Conservation (phyloP, 2,113 vertebrate genomes). For the Larimichthys polyactis region DNA sequence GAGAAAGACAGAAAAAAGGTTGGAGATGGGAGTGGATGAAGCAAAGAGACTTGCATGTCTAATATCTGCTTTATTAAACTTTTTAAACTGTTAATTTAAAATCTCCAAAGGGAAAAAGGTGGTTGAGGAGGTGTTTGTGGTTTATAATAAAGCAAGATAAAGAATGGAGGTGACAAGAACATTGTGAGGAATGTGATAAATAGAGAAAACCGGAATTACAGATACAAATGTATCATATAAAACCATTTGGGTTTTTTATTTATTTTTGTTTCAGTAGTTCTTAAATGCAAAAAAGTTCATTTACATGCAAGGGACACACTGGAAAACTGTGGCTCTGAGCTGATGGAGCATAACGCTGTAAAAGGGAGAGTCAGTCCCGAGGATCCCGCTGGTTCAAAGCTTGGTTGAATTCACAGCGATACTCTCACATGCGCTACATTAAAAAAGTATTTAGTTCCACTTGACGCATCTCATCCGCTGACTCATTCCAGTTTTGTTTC, state of each 20-base stretch:
- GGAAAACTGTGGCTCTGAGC: conserved; percentile 48
- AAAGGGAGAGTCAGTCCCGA: conserved; percentile 22
- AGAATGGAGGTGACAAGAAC: neutral
- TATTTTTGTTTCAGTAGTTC: neutral
- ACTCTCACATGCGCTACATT: conserved; percentile 25
- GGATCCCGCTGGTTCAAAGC: conserved; percentile 46
- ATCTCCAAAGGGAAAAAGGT: neutral
- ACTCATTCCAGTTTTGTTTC: conserved; percentile 36
- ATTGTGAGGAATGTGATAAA: neutral
- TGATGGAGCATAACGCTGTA: conserved; percentile 19
- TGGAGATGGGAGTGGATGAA: neutral
- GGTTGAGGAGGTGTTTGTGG: neutral
- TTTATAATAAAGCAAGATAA: neutral
- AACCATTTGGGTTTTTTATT: neutral
- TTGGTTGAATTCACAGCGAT: conserved; percentile 39
- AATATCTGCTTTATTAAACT: neutral
- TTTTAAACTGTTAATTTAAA: no score
- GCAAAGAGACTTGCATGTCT: neutral
- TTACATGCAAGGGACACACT: conserved; percentile 27
- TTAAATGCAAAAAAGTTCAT: neutral
- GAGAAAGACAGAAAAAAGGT: neutral
- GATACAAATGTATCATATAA: neutral
- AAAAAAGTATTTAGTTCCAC: conserved; percentile 61
- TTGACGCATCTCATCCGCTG: conserved; percentile 48
- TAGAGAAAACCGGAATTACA: neutral